Base-by-base conservation (phyloP, 1,140 invertebrate genomes). In the Rhopalosiphum maidis region DNA sequence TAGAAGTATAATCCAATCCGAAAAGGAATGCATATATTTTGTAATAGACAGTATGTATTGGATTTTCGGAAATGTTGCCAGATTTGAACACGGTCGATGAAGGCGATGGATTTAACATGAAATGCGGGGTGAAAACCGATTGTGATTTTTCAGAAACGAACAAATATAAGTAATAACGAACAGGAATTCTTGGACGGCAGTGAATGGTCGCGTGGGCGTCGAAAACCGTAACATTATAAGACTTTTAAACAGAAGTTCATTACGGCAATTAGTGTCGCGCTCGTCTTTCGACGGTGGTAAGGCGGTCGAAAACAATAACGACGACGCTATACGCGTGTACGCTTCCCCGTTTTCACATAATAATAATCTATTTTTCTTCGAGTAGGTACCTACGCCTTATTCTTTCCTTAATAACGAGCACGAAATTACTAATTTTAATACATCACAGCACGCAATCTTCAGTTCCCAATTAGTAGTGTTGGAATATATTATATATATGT, bases 221-320 rank as follows among this genome's bases (percentile, higher is more conserved):
- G 37, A 68, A 68, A 37, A 89, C 54, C 55, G 89, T 90, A 21
- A 90, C 89, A n/a, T 43, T 37, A 18, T n/a, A 21, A 55, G 87
- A 46, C 55, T 90, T 90, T 60, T 43, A 41, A 43, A 60, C 89
- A 68, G 37, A 43, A 68, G 54, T 90, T 90, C 89, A 90, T 90
- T 90, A 90, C 15, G 54, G 54, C 89, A 90, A 90, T 90, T 90
- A 90, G 55, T 43, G 89, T 90, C 89, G 89, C 37, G 55, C 89
- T 90, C 89, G 89, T 90, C 89, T 90, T 43, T 90, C 89, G 54
- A n/a, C 88, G 23, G 11, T 46, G 30, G 41, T 37, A 85, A 25
- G 46, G 41, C 87, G 87, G 88, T 60, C 35, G 43, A 51, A 90
- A 41, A 90, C 88, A 90, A 90, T 60, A 23, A 68, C 55, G 48